phyloP scores from a whole-genome alignment of 2,113 vertebrate species.

The Callocephalon fimbriatum region DNA sequence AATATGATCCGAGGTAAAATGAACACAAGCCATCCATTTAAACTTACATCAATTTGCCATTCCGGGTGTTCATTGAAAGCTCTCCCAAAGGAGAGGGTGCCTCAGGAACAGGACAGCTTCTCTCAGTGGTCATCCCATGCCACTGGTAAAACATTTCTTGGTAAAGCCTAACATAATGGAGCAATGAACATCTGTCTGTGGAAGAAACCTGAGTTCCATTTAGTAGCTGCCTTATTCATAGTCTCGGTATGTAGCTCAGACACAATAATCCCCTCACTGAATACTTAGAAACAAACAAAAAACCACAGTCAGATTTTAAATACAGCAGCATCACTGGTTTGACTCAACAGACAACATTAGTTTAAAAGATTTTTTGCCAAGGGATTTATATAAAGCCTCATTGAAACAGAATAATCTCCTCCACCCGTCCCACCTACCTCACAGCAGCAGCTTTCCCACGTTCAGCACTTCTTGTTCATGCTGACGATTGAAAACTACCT shows the following conservation, averaged over 20 bases:
- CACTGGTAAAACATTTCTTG: background rate
- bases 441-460: background rate
- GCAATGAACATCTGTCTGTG: background rate
- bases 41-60: background rate
- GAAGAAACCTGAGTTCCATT: background rate
- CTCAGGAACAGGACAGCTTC: background rate
- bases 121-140: background rate
- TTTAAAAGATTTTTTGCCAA: background rate
- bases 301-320: background rate
- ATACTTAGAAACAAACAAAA: background rate
- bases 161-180: background rate
- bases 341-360: background rate
- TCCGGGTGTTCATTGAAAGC: background rate
- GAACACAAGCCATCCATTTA: background rate
- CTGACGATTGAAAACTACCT: background rate
- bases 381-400: background rate
- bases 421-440: background rate
- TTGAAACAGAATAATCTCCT: background rate
- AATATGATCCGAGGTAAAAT: background rate
- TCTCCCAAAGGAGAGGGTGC: background rate
- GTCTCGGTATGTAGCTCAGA: background rate
- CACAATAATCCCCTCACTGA: background rate
- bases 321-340: background rate
- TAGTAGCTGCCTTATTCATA: background rate
- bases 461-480: background rate